Base-by-base conservation (phyloP, 2,797 vertebrate genomes). In the Tragelaphus oryx region DNA sequence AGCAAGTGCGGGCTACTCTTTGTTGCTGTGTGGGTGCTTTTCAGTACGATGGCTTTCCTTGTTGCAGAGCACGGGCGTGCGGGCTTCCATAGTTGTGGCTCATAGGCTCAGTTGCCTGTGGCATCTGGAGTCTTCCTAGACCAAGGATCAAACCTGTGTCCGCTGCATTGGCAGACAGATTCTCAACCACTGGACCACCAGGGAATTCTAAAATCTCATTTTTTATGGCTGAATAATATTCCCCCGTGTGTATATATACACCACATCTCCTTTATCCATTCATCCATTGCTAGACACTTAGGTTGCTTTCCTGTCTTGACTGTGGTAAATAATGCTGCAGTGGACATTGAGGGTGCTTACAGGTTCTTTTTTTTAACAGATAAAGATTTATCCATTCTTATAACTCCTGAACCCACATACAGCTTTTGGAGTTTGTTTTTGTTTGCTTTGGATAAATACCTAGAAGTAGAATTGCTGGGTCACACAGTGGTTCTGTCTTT, bases 1-100 rank as follows among this genome's bases (percentile, higher is more conserved):
- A 3, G 65, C 33, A 11, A 1, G 30, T 18, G 60, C 16, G 11
- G 7, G 62, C n/a, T 11, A 0, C 59, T 16, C 28, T 30, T 16
- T 16, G 28, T 7, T 30, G 59, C 59, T 14, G 0, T 7, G 8
- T 20, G 17, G 62, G 7, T 17, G n/a, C 18, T 5, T 22, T 33
- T 37, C 10, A 1, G 65, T 2, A 5, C 9, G 1, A 33, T 0
- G 18, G 33, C 18, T 68, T 22, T 22, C 65, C 33, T 37, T 6
- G 33, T 37, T 37, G 33, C 9, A 12, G 65, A 5, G 65, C 18
- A 22, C 9, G 20, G 62, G 62, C 0, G 0, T 37, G 5, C 0
- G 18, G 65, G 33, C 65, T 22, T 68, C 65, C 3, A 9, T 20
- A 5, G 33, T 12, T 3, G 9, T 20, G 65, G 65, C 33, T 37